These are phyloP conservation scores for Orchesella flavescens DNA, from an alignment of 2,888 invertebrate genomes.

Conservation along the genomic window DNA sequence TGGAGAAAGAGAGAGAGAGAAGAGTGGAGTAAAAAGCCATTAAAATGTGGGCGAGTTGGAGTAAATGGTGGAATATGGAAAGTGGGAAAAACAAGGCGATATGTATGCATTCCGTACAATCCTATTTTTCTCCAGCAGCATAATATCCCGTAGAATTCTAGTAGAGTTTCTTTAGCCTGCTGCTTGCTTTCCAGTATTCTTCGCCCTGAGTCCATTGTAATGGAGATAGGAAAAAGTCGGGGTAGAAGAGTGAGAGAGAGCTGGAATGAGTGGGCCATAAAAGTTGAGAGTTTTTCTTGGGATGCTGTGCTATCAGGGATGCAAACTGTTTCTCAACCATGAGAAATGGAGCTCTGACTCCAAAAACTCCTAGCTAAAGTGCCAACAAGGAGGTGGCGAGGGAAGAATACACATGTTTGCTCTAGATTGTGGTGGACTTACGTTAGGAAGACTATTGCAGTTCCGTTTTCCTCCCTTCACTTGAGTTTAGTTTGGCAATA, in stretches of 20 bases:
- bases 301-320: background rate
- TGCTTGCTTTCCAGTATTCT: background rate
- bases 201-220: constrained; percentile 14
- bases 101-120: constrained; percentile 33
- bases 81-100: constrained; percentile 21
- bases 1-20: background rate
- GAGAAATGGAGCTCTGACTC: too few relatives aligned
- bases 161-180: background rate
- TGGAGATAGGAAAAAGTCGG: background rate
- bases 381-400: too few relatives aligned
- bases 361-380: too few relatives aligned
- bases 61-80: background rate
- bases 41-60: constrained; percentile 19
- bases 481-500: constrained; percentile 1
- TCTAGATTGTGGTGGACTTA: background rate
- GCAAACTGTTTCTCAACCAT: too few relatives aligned
- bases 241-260: background rate
- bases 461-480: constrained; percentile 1
- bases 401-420: too few relatives aligned
- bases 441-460: background rate
- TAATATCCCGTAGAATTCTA: background rate
- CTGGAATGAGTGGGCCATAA: constrained; percentile 23
- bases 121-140: background rate
- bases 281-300: constrained; percentile 26
- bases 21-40: constrained; percentile 12